A percentile compares a stretch with the other conserved stretches of the same genome.
Evolutionary conservation across 2,797 vertebrate genomes (phyloP).

Genomic region (Emys orbicularis): DNA sequence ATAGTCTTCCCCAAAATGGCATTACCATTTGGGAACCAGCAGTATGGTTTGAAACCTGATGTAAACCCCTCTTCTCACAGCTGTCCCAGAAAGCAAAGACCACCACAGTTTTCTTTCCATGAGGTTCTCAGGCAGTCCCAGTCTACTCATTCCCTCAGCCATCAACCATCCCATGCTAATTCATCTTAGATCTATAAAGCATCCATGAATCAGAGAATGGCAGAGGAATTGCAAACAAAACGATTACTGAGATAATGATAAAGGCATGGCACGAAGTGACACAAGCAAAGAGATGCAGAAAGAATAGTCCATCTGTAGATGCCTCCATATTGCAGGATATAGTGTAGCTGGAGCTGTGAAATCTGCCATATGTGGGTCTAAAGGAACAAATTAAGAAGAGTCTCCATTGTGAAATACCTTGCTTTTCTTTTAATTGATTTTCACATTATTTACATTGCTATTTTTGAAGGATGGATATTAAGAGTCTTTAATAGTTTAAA

Average conservation of each 20-base stretch:
- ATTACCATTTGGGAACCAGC: neutral
- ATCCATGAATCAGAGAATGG: neutral
- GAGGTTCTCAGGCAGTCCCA: neutral
- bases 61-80: neutral
- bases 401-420: slow-evolving; percentile 60
- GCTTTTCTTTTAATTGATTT: slow-evolving; percentile 52
- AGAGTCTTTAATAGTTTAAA: slow-evolving; percentile 62
- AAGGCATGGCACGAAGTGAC: neutral
- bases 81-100: neutral
- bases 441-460: slow-evolving; percentile 66
- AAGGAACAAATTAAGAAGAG: slow-evolving; percentile 22
- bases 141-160: neutral
- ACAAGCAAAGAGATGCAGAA: neutral
- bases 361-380: neutral
- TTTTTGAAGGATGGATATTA: slow-evolving; percentile 50
- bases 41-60: rapidly evolving
- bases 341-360: neutral
- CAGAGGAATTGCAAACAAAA: slow-evolving; percentile 20
- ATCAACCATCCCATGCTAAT: neutral
- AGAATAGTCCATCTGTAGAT: neutral
- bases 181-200: neutral
- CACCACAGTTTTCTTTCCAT: neutral
- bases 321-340: neutral
- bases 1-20: neutral
- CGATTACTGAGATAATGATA: neutral